phyloP scores from a whole-genome alignment of 2,797 vertebrate species.

The Kryptolebias ocellatus region DNA sequence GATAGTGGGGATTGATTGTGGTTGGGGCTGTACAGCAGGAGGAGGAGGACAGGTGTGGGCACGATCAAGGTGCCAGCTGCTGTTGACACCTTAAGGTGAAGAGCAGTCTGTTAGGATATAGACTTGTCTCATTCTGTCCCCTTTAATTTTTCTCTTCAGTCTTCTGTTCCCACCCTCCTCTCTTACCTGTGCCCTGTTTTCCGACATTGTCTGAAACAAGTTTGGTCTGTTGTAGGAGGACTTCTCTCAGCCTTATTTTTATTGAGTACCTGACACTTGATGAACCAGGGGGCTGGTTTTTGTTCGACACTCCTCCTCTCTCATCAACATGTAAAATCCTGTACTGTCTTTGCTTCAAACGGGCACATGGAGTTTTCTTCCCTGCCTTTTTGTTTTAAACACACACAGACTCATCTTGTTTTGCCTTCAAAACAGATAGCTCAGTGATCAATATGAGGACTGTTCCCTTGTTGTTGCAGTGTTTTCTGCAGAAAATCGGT shows the following conservation, averaged over 20 bases:
- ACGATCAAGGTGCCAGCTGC: conserved; percentile 56
- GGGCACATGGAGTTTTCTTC: conserved; percentile 3
- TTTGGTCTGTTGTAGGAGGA: conserved; percentile 51
- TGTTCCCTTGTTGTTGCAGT: conserved; percentile 22
- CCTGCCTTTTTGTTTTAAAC: conserved; percentile 28
- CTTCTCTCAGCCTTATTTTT: conserved; percentile 56
- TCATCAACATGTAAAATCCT: conserved; percentile 40
- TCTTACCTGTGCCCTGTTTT: conserved; percentile 16
- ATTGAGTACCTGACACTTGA: conserved; percentile 63
- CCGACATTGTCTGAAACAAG: conserved; percentile 44
- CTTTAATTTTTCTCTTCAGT: conserved; percentile 40
- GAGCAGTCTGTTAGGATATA: conserved; percentile 50
- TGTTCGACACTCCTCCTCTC: conserved; percentile 39
- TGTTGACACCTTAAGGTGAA: conserved; percentile 69
- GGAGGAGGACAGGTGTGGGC: conserved; percentile 54
- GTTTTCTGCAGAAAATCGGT: conserved; percentile 51
- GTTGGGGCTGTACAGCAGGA: conserved; percentile 21
- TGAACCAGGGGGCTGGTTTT: conserved; percentile 45
- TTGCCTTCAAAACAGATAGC: conserved; percentile 26
- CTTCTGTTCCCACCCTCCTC: conserved; percentile 3
- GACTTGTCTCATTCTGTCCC: conserved; percentile 56
- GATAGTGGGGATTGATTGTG: conserved; percentile 19
- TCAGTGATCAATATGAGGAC: conserved; percentile 7
- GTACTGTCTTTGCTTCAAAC: conserved; percentile 2
- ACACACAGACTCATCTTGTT: conserved; percentile 31